Conservation (phyloP, 2,797 vertebrate species). For the Trichosurus vulpecula region DNA sequence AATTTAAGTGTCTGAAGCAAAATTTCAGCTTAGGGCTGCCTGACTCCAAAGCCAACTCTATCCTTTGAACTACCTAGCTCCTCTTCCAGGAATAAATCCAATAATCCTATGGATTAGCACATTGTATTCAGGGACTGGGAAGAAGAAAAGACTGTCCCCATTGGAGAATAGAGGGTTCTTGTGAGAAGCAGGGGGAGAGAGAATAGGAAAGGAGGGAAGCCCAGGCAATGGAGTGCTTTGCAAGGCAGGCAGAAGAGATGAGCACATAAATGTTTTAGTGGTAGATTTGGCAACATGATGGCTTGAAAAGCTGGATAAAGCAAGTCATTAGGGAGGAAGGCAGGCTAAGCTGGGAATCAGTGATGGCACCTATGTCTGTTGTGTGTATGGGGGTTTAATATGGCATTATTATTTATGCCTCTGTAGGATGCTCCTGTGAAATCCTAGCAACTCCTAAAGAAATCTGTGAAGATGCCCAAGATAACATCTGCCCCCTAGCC, state of each 20-base stretch:
- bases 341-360: not conserved
- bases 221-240: not conserved
- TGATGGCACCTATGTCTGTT: not conserved
- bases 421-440: not conserved
- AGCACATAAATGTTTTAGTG: not conserved
- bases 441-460: not conserved
- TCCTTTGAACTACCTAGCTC: not conserved
- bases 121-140: not conserved
- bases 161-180: not conserved
- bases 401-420: not conserved
- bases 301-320: not conserved
- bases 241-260: not conserved
- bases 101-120: not conserved
- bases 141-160: not conserved
- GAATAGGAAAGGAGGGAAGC: not conserved
- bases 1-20: not conserved
- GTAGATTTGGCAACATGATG: not conserved
- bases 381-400: not conserved
- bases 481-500: not conserved
- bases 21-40: not conserved
- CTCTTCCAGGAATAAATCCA: not conserved
- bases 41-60: not conserved
- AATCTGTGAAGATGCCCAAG: not conserved
- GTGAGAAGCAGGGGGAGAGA: not conserved
- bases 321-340: not conserved